Conservation (phyloP, 1,140 invertebrate species). For the Brachionus plicatilis region DNA sequence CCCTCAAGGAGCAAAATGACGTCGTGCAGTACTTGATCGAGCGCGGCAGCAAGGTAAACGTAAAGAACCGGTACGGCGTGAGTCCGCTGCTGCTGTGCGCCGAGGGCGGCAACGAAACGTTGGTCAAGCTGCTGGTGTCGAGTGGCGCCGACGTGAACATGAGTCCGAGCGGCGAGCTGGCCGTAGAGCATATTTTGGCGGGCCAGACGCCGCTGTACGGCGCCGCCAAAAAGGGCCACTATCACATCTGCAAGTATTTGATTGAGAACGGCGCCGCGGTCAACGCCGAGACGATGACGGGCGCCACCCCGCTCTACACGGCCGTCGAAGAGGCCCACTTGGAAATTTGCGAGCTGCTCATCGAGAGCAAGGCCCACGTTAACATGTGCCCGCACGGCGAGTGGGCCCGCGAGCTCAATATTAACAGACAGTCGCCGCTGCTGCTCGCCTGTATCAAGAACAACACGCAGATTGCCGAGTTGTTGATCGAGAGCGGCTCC, state of each 20-base stretch:
- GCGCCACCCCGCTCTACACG: slow-evolving; percentile 72
- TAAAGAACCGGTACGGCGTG: slow-evolving; percentile 37
- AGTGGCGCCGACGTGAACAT: slow-evolving; percentile 40
- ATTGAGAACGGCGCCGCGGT: slow-evolving; percentile 37
- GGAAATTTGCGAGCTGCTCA: slow-evolving; percentile 57
- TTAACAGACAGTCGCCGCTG: slow-evolving; percentile 29
- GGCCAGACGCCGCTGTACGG: slow-evolving; percentile 40
- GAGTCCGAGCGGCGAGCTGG: slow-evolving; percentile 27
- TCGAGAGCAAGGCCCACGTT: slow-evolving; percentile 34
- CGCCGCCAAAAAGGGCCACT: slow-evolving; percentile 40
- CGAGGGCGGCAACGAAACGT: slow-evolving; percentile 28
- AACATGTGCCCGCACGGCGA: slow-evolving; percentile 17
- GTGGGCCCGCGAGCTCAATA: slow-evolving; percentile 30
- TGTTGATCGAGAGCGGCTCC: slow-evolving; percentile 14
- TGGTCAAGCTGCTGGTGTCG: slow-evolving; percentile 24
- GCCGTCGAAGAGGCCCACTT: slow-evolving; percentile 78
- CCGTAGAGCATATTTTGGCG: slow-evolving; percentile 26
- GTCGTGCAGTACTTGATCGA: slow-evolving; percentile 39
- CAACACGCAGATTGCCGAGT: neutral
- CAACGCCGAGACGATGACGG: slow-evolving; percentile 34
- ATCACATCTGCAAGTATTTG: slow-evolving; percentile 34
- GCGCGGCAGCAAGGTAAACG: slow-evolving; percentile 34
- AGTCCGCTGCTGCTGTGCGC: slow-evolving; percentile 36
- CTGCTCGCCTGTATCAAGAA: slow-evolving; percentile 41
- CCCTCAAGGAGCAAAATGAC: slow-evolving; percentile 40